phyloP scores from a whole-genome alignment of 2,797 vertebrate genomes.

The Pipistrellus kuhlii region DNA sequence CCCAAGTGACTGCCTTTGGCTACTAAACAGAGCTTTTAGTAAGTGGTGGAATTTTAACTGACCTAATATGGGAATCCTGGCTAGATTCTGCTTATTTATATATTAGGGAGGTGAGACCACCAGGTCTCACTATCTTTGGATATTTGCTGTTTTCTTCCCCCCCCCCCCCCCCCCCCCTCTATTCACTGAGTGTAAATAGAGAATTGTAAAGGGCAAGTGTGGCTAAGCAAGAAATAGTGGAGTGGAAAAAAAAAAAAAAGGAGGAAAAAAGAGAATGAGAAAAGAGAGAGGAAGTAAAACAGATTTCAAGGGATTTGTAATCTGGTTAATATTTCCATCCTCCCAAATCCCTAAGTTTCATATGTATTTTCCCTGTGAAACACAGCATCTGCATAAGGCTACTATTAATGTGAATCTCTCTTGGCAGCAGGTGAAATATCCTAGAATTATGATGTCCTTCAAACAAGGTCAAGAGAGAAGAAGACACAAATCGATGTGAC shows the following conservation, averaged over 20 bases:
- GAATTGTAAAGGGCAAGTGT: background rate
- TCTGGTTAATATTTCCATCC: constrained; percentile 13
- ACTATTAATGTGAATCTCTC: constrained; percentile 61
- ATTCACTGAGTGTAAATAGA: background rate
- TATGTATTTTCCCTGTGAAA: constrained; percentile 32
- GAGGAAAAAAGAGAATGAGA: background rate
- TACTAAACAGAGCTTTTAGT: background rate
- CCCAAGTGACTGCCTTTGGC: background rate
- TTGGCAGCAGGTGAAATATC: constrained; percentile 14
- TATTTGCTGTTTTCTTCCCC: constrained; percentile 1
- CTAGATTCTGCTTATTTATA: background rate
- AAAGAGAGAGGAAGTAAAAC: background rate
- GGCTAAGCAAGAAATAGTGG: background rate
- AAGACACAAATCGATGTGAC: background rate
- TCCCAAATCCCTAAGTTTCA: constrained; percentile 41
- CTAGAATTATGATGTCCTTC: constrained; percentile 54
- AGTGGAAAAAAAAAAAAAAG: background rate
- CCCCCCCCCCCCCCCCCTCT: constrained; percentile 23
- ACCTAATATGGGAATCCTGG: background rate
- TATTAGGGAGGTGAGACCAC: background rate
- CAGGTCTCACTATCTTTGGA: background rate
- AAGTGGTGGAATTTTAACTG: constrained; percentile 11
- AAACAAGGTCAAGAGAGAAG: constrained; percentile 44
- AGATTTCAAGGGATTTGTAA: constrained; percentile 1
- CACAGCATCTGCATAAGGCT: constrained; percentile 29